Evolutionary conservation across 37 sponge, comb jelly and placozoan genomes (phyloP).

Genomic region (Halisarca cf. caerulea): DNA sequence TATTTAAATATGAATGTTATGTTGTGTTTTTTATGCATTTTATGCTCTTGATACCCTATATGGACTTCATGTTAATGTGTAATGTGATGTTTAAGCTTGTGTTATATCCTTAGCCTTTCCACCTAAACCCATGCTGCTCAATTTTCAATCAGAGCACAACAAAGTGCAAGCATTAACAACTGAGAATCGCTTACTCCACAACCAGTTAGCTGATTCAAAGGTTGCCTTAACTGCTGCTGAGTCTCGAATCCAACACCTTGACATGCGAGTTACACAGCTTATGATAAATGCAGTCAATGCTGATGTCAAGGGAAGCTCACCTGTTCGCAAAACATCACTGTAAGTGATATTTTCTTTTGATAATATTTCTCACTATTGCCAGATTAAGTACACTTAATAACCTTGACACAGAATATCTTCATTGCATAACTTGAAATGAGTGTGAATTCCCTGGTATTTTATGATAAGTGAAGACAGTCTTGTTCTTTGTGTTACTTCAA

Average conservation of each 20-base stretch:
- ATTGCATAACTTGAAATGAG: no score
- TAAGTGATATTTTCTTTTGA: no score
- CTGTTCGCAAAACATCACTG: neutral
- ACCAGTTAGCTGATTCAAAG: constrained; percentile 64
- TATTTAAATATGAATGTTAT: neutral
- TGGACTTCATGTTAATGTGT: constrained; percentile 4
- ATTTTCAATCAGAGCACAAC: constrained; percentile 74
- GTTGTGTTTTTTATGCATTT: neutral
- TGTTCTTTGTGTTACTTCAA: no score
- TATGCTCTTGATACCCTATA: neutral
- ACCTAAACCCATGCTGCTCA: constrained; percentile 78
- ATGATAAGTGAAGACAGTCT: no score
- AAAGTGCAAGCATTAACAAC: constrained; percentile 70
- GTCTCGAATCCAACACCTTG: neutral
- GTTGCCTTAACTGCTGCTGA: constrained; percentile 16
- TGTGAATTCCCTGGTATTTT: no score
- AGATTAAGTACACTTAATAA: no score
- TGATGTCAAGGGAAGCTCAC: neutral
- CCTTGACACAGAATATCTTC: no score
- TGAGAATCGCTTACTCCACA: constrained; percentile 67
- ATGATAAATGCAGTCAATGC: neutral
- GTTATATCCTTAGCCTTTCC: constrained; percentile 40
- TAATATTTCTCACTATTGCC: no score
- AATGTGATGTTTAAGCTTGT: no score
- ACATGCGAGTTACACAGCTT: neutral